A percentile compares a stretch with the other conserved stretches of the same genome.
phyloP scores from a whole-genome alignment of 1,140 invertebrate species.

The Anthonomus grandis region DNA sequence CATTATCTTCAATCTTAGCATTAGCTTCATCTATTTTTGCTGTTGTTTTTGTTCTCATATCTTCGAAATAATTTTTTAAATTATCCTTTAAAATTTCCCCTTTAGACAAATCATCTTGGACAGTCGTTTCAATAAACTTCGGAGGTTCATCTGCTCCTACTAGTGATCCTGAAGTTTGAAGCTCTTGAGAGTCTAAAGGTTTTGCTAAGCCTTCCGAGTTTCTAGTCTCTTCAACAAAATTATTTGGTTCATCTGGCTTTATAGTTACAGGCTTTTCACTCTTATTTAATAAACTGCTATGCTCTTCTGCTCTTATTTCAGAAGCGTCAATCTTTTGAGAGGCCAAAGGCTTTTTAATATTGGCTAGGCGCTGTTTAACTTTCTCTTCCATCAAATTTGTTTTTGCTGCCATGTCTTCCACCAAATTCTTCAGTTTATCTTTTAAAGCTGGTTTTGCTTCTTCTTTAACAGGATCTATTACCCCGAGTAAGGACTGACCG shows the following conservation, averaged over 20 bases:
- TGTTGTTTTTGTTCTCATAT: too few species aligned
- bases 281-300: too few species aligned
- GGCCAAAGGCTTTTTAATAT: too few species aligned
- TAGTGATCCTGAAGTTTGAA: background rate
- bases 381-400: background rate
- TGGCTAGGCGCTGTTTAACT: too few species aligned
- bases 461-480: too few species aligned
- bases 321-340: too few species aligned
- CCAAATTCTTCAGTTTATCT: conserved; percentile 5
- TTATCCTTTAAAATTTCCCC: background rate
- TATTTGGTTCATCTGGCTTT: background rate
- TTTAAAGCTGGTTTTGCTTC: conserved; percentile 2
- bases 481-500: too few species aligned
- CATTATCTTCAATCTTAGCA: conserved; percentile 3
- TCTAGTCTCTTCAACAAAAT: background rate
- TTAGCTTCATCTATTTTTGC: too few species aligned
- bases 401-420: background rate
- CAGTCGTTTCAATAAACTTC: background rate
- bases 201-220: too few species aligned
- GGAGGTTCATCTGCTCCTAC: background rate
- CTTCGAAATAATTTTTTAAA: background rate
- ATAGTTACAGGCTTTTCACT: background rate
- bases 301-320: too few species aligned
- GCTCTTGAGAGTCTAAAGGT: background rate
- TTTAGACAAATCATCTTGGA: background rate